Evolutionary conservation across 2,888 invertebrate genomes (phyloP).

Genomic region (Epinotia ramella): DNA sequence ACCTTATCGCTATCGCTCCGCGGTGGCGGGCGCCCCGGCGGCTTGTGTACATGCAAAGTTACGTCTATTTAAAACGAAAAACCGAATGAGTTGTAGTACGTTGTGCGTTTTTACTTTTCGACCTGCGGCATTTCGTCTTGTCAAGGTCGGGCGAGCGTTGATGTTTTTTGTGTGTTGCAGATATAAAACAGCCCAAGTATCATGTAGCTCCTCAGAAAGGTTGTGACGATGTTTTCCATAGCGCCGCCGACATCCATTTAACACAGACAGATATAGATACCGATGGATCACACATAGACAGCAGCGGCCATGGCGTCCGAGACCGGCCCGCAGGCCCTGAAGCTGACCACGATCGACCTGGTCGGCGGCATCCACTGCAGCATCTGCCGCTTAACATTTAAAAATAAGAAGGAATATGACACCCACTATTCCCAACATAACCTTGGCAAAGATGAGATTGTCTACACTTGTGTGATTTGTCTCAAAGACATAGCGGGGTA

Average conservation of each 20-base stretch:
- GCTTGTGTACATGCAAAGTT: slow-evolving; percentile 3
- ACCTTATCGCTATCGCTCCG: slow-evolving; percentile 53
- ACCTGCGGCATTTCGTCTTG: slow-evolving; percentile 35
- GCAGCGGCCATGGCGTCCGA: slow-evolving; percentile 64
- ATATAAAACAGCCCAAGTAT: slow-evolving; percentile 59
- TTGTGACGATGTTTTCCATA: slow-evolving; percentile 70
- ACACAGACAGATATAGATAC: slow-evolving; percentile 61
- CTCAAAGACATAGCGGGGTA: slow-evolving; percentile 82
- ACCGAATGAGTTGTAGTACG: neutral
- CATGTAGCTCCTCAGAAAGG: slow-evolving; percentile 70
- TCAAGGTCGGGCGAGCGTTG: slow-evolving; percentile 41
- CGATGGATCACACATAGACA: slow-evolving; percentile 75
- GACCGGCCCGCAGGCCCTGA: slow-evolving; percentile 50
- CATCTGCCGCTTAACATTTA: slow-evolving; percentile 80
- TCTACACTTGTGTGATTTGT: slow-evolving; percentile 86
- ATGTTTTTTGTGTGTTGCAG: slow-evolving; percentile 60
- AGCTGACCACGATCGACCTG: slow-evolving; percentile 73
- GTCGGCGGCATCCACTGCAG: slow-evolving; percentile 85
- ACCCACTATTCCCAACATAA: slow-evolving; percentile 80
- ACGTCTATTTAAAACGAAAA: neutral
- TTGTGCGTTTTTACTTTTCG: slow-evolving; percentile 1
- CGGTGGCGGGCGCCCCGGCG: neutral
- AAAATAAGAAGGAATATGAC: slow-evolving; percentile 83
- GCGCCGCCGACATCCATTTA: slow-evolving; percentile 66
- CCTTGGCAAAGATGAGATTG: slow-evolving; percentile 58